Evolutionary conservation across 2,888 invertebrate species (phyloP), one percentile per base, ranked within the genome.

Genomic region (Callyntrura sp.): DNA sequence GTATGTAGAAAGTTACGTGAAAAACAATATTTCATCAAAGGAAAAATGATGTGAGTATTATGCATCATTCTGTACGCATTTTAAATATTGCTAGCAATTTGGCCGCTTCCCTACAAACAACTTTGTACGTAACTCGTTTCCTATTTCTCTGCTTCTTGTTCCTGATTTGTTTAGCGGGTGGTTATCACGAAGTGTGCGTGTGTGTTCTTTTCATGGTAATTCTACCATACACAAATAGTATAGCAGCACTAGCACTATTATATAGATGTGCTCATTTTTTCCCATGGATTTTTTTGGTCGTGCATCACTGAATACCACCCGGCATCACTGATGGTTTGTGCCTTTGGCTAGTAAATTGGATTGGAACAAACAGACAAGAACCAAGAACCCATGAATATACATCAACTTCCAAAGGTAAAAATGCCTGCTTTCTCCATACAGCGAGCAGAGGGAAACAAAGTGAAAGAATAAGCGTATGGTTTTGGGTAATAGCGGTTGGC

Each of bases 391-490:
- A 14, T 68, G 65, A 65, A 68, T 68, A 68, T 8, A 23, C 57
- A 57, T 6, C n/a, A 6, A 57, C 17, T 12, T 6, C 17, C 20
- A 57, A n/a, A 57, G 57, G 57, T 57, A 57, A 57, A 57, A 57
- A 51, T 3, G 1, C 25, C 25, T 62, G 0, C 25, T 23, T 9
- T 6, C 8, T 11, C 12, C 25, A 9, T 23, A 0, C 14, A 20
- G 60, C n/a, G n/a, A n/a, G n/a, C n/a, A n/a, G n/a, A n/a, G n/a
- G n/a, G n/a, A n/a, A n/a, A n/a, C n/a, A n/a, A n/a, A n/a, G 35
- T 25, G 81, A 81, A n/a, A n/a, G n/a, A n/a, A n/a, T n/a, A 81
- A 60, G 81, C 55, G 43, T 35, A 28, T n/a, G 4, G 51, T 28
- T 28, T 81, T 81, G 20, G 6, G 25, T 23, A 25, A 62, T 68